phyloP scores from a whole-genome alignment of 2,797 vertebrate species.

The Clangula hyemalis region DNA sequence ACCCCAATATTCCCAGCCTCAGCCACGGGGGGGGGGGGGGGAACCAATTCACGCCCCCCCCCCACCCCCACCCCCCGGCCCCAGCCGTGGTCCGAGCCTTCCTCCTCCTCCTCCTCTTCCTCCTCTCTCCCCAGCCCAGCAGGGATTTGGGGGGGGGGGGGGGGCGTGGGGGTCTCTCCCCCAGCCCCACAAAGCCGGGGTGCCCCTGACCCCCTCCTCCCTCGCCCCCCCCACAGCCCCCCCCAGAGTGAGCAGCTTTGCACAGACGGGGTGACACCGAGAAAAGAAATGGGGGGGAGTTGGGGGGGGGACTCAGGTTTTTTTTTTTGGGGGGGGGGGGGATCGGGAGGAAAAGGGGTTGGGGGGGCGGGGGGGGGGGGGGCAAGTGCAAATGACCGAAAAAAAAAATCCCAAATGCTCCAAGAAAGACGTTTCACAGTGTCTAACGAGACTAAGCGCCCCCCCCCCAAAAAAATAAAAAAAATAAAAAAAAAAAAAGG shows the following conservation, averaged over 20 bases:
- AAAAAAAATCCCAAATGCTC: background rate
- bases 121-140: background rate
- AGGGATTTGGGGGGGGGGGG: background rate
- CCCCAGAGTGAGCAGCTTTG: background rate
- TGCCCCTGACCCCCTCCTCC: too few relatives aligned
- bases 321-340: background rate
- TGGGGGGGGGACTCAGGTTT: too few relatives aligned
- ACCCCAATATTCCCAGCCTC: background rate
- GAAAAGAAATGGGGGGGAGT: background rate
- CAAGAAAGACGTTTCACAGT: constrained; percentile 68
- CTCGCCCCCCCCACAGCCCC: too few relatives aligned
- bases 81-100: background rate
- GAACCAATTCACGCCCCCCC: background rate
- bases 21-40: background rate
- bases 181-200: too few relatives aligned
- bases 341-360: too few relatives aligned
- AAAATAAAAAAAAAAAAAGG: too few relatives aligned
- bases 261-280: constrained; percentile 48
- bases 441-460: constrained; percentile 58
- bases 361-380: background rate
- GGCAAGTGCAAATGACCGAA: background rate
- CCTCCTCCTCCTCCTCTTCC: background rate
- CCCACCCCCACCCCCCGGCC: too few relatives aligned
- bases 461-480: background rate
- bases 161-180: background rate